Evolutionary conservation across 2,888 invertebrate species (phyloP), one percentile per base, ranked within the genome.

Genomic region (Pelosia muscerda): DNA sequence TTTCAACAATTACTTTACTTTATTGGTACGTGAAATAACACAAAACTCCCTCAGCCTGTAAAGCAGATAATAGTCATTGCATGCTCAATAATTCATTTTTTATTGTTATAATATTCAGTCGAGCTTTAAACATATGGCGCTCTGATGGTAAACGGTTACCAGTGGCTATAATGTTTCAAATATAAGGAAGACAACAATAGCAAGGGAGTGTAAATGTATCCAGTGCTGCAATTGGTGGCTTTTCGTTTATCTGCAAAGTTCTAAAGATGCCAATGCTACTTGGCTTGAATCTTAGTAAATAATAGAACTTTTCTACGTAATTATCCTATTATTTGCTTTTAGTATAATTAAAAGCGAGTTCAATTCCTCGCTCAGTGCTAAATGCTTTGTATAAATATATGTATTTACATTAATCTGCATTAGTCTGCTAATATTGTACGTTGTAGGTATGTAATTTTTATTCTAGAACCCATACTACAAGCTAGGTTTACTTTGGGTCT

Each of bases 51-150:
- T 49, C 9, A 49, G n/a, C 8, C 49, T n/a, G 49, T 19, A 49
- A 49, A 49, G n/a, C 19, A 49, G n/a, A 49, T n/a, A n/a, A 49
- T n/a, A 49, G 49, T n/a, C n/a, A 49, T 49, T 49, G n/a, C 42
- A 42, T 19, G 42, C n/a, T 49, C 49, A 49, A 49, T 49, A n/a
- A 49, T 19, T 42, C 42, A n/a, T 49, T 49, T 42, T 42, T 42
- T 42, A 42, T 42, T 42, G 42, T 42, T 42, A 42, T 42, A 19
- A 42, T 42, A 42, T 42, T 42, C 42, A 42, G 6, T 13, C 42
- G 15, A 19, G 1, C 15, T 42, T 42, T 49, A 19, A 3, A 2
- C 49, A 13, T 10, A n/a, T n/a, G 9, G 19, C 49, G 8, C 19
- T 2, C 49, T 49, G 8, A 49, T 19, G n/a, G n/a, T 49, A n/a